Evolutionary conservation across 2,888 invertebrate genomes (phyloP), one percentile per base, ranked within the genome.

Genomic region (Trachelus stipa): DNA sequence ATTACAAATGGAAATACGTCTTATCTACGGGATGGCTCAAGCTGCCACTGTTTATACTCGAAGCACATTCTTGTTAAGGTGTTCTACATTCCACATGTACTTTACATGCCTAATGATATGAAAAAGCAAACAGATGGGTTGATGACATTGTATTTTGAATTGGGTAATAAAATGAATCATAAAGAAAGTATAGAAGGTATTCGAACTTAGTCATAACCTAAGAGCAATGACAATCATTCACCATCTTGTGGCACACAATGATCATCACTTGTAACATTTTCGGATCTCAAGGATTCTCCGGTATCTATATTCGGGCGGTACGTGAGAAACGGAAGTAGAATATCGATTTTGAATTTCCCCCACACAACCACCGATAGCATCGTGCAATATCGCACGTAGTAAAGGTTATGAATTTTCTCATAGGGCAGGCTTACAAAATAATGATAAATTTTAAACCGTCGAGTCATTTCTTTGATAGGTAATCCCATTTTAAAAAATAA

Each of bases 291-390:
- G 56, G 56, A 9, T 56, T 56, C 1, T 56, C 56, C 56, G 2
- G 23, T 56, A 9, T 6, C 56, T 56, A 56, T 56, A 56, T 56
- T 23, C 23, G 9, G 56, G 56, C 56, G 23, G 23, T 56, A 23
- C 23, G 23, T 9, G 56, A 23, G 33, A 71, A 34, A 9, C 71
- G 71, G 71, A 71, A 71, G 31, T 71, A 31, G 71, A 71, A 34
- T 71, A 71, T 71, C 71, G 71, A 71, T 71, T 71, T 71, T 71
- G n/a, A 71, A 71, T 71, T 23, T 31, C 71, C 71, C 71, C 71
- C 31, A 56, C 56, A 56, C 23, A 56, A 56, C 56, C 56, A 56
- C 56, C 56, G 56, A 23, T 56, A 56, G 56, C 56, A 23, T 56
- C 56, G 56, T 56, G 56, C 23, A 56, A 56, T 9, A 23, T 56